Conservation (phyloP, 2,113 vertebrate species). For the Jaculus jaculus region DNA sequence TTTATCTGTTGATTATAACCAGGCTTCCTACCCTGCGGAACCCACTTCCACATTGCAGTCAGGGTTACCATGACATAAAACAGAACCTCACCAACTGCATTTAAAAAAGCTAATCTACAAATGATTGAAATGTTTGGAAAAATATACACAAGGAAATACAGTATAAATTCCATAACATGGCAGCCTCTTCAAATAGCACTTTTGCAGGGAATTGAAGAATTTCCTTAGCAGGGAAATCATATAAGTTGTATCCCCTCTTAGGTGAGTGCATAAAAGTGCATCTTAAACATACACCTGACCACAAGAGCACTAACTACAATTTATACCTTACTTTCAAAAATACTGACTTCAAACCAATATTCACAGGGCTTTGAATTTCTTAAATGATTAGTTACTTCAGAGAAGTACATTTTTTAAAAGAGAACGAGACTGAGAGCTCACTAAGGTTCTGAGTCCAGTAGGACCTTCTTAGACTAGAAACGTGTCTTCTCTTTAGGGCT, state of each 20-base stretch:
- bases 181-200: not conserved
- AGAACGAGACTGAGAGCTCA: not conserved
- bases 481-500: constrained; percentile 17
- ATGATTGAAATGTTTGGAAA: constrained; percentile 32
- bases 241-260: not conserved
- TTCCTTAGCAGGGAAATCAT: constrained; percentile 27
- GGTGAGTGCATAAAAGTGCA: not conserved
- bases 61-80: constrained; percentile 46
- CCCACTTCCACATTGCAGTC: constrained; percentile 29
- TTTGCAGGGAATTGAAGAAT: constrained; percentile 32
- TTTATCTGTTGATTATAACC: constrained; percentile 57
- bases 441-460: not conserved
- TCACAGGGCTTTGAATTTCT: not conserved
- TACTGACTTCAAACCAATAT: not conserved
- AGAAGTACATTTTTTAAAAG: not conserved
- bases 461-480: not conserved
- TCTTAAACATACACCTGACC: not conserved
- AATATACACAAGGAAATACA: not conserved
- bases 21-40: constrained; percentile 42
- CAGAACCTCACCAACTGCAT: constrained; percentile 39
- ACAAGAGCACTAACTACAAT: not conserved
- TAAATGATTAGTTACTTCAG: not conserved
- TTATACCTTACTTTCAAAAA: constrained; percentile 7
- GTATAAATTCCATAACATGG: not conserved
- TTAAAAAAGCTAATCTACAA: constrained; percentile 51